Base-by-base conservation (phyloP, 2,797 vertebrate species). In the Nyctalus aviator region DNA sequence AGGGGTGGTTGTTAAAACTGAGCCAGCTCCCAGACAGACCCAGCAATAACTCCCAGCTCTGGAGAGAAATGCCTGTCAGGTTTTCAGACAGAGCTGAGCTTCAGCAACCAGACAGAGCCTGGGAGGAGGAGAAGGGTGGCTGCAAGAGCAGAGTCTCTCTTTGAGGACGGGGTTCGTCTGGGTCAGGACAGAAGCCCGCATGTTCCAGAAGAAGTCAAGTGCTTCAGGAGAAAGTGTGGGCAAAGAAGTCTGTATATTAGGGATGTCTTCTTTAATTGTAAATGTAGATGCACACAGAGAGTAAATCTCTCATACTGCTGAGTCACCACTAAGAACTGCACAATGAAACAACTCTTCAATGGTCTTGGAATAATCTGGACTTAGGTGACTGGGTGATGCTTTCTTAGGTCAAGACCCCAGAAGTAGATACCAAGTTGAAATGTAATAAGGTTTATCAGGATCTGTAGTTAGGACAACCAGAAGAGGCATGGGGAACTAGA, bases 81-180 rank as follows among this genome's bases (percentile, higher is more conserved):
- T 48, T 76, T 90, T 82, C 84, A 84, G 69, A 86, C 86, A 81
- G 41, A 92, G 79, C 66, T 0, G 0, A 73, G 53, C 68, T 92
- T 66, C 75, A 78, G 93, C 23, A 95, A 77, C 85, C 55, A 91
- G 4, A 30, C 23, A 91, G 73, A 88, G 64, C 4, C 48, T 83
- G 37, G 64, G 71, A 91, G 12, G 13, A n/a, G 12, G 13, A n/a
- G 53, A 37, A 82, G 4, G 44, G 30, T 20, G 27, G 9, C 6
- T 17, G 3, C 8, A 27, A 23, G n/a, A 77, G 21, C 23, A 23
- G 32, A 90, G 27, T 68, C n/a, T 82, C 82, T 68, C 46, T 84
- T 81, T 27, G 30, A 59, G 81, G 25, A 53, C 20, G 3, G n/a
- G 46, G 69, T 27, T 57, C 27, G 53, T 84, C 82, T 32, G 27